phyloP scores from a whole-genome alignment of 2,888 invertebrate species.

The Morinoia aosen region DNA sequence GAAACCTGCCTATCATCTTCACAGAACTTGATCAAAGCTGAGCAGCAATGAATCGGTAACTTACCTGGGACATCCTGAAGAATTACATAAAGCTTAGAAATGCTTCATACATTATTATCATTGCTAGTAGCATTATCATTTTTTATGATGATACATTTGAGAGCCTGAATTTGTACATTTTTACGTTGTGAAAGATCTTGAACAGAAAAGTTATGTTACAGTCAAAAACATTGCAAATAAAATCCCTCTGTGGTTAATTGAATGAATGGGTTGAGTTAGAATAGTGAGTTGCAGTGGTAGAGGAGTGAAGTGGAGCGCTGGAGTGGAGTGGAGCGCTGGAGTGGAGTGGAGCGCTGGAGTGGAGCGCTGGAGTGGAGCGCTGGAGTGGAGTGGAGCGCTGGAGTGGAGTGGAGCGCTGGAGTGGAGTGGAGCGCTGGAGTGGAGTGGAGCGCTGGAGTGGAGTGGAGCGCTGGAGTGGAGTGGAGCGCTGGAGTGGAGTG shows the following conservation, averaged over 20 bases:
- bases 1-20: not conserved
- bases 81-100: not conserved
- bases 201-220: not conserved
- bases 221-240: no score
- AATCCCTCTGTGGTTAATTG: no score
- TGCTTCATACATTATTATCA: not conserved
- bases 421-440: not conserved
- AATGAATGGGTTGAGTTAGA: no score
- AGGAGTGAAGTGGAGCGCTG: no score
- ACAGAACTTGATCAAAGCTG: not conserved
- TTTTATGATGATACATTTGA: no score
- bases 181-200: not conserved
- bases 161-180: not conserved
- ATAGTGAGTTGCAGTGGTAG: no score
- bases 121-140: not conserved
- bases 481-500: no score
- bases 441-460: not conserved
- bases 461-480: no score
- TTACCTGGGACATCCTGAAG: not conserved
- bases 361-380: no score
- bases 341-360: not conserved
- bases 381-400: not conserved
- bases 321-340: no score
- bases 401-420: not conserved
- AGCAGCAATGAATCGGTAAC: no score